A percentile compares a stretch with the other conserved stretches of the same genome.
Evolutionary conservation across 64 coral and sea anemone species (phyloP).

Genomic region (Stichodactyla mertensii): DNA sequence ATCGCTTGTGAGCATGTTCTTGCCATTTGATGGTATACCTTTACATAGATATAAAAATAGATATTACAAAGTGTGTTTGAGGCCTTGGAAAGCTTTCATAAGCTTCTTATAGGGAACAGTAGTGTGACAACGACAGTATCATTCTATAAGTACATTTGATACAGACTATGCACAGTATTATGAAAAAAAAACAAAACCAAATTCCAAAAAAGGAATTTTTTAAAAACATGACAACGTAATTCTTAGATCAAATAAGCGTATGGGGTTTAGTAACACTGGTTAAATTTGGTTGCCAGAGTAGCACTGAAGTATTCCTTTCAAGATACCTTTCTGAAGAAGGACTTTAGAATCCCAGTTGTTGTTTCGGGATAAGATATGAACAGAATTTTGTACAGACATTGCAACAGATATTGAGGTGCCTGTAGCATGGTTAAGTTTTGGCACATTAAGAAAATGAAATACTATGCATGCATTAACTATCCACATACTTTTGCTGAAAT

Average conservation of each 20-base stretch:
- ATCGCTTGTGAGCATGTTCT: neutral
- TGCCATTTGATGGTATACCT: neutral
- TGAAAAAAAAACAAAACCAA: neutral
- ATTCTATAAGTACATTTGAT: neutral
- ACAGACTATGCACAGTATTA: neutral
- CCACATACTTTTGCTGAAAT: neutral
- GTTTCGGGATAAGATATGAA: neutral
- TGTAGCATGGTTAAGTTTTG: neutral
- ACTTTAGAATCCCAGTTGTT: neutral
- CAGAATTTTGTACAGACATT: neutral
- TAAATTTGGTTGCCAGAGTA: neutral
- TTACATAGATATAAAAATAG: slow-evolving; percentile 2
- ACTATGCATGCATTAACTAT: neutral
- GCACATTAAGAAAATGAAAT: neutral
- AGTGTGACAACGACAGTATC: neutral
- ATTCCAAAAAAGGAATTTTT: neutral
- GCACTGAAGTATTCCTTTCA: neutral
- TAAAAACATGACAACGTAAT: neutral
- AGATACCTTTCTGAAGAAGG: neutral
- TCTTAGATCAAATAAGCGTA: neutral
- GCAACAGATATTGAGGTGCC: neutral
- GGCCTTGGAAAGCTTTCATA: neutral
- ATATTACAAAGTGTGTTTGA: neutral
- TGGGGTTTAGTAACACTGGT: neutral
- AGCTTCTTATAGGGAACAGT: neutral